Evolutionary conservation across 2,888 invertebrate genomes (phyloP).

Genomic region (Eristalis pertinax): DNA sequence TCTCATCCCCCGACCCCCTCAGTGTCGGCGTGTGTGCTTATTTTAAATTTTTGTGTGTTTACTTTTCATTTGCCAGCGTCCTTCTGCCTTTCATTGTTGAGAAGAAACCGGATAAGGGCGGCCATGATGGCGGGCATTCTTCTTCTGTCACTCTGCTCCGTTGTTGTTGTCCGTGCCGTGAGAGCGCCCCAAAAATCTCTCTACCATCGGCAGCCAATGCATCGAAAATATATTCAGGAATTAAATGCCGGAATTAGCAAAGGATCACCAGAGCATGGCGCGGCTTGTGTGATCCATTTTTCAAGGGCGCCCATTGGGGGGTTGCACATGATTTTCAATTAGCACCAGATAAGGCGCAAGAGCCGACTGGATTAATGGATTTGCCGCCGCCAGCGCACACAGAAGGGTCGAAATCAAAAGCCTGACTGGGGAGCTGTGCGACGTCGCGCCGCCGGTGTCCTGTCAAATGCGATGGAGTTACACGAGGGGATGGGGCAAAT

Average conservation of each 20-base stretch:
- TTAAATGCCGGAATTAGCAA: slow-evolving; percentile 65
- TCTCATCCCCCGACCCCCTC: neutral
- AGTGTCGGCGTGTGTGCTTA: slow-evolving; percentile 50
- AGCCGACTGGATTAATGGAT: slow-evolving; percentile 66
- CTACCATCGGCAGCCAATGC: neutral
- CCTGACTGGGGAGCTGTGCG: neutral
- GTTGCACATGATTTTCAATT: slow-evolving; percentile 68
- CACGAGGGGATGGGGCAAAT: slow-evolving; percentile 11
- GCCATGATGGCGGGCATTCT: slow-evolving; percentile 27
- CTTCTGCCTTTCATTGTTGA: slow-evolving; percentile 18
- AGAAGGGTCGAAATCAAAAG: neutral
- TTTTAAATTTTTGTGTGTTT: slow-evolving; percentile 71
- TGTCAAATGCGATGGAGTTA: slow-evolving; percentile 58
- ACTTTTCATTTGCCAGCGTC: slow-evolving; percentile 64
- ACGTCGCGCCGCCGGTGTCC: neutral
- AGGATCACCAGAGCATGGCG: slow-evolving; percentile 40
- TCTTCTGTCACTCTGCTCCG: slow-evolving; percentile 1
- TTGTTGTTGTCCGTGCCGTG: no score
- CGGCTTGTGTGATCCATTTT: slow-evolving; percentile 37
- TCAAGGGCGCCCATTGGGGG: slow-evolving; percentile 40
- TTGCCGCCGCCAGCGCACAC: slow-evolving; percentile 17
- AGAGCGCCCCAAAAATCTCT: no score
- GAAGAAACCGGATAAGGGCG: slow-evolving; percentile 46
- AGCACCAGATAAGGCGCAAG: slow-evolving; percentile 64
- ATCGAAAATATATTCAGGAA: slow-evolving; percentile 61